Conservation (phyloP, 2,888 invertebrate genomes). For the Cerastis rubricosa region DNA sequence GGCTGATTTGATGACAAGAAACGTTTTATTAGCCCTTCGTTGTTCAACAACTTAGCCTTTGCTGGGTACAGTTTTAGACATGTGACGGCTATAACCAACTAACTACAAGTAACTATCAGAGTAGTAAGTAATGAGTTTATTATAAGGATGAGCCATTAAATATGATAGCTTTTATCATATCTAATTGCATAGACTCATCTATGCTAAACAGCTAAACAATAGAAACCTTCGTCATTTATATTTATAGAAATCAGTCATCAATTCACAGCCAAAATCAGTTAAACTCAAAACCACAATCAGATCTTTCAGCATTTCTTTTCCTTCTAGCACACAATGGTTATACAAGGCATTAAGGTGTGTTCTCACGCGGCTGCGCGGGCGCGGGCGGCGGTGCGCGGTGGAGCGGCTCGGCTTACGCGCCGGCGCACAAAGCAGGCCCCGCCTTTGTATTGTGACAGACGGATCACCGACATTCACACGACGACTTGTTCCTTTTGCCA, state of each 20-base stretch:
- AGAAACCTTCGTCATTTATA: neutral
- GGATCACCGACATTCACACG: slow-evolving; percentile 62
- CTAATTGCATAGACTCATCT: neutral
- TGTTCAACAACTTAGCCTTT: neutral
- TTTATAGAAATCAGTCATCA: slow-evolving; percentile 24
- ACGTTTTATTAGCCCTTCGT: neutral
- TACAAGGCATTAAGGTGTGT: slow-evolving; percentile 34
- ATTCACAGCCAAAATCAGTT: slow-evolving; percentile 1
- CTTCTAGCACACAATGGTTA: slow-evolving; percentile 17
- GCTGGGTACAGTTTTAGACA: neutral
- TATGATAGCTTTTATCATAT: no score
- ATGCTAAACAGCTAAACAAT: neutral
- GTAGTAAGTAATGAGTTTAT: neutral
- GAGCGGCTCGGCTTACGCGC: slow-evolving; percentile 55
- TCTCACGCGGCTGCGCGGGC: slow-evolving; percentile 50
- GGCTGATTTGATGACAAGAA: neutral
- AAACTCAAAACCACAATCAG: slow-evolving; percentile 26
- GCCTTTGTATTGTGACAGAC: slow-evolving; percentile 68
- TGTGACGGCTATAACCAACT: neutral
- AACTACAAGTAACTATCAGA: neutral
- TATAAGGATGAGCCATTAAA: no score
- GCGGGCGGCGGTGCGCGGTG: slow-evolving; percentile 31
- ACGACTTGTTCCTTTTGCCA: slow-evolving; percentile 41
- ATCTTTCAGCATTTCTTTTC: slow-evolving; percentile 33
- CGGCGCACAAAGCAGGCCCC: slow-evolving; percentile 58